Evolutionary conservation across 1,140 invertebrate genomes (phyloP).

Genomic region (Armadillidium nasatum): DNA sequence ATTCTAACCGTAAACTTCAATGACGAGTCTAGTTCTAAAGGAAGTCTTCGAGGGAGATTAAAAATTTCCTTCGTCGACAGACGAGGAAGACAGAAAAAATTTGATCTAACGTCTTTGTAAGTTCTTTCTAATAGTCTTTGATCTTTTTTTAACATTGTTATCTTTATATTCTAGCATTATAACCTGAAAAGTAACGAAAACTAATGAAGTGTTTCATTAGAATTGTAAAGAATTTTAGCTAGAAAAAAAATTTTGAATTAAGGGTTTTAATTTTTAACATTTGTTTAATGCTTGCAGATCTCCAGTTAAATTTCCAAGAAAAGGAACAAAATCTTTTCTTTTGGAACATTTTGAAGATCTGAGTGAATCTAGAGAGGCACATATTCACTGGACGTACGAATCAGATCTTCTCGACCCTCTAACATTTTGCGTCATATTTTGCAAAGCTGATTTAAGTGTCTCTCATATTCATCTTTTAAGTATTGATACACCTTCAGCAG

Average conservation of each 20-base stretch:
- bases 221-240: no score
- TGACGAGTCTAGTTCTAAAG: conserved; percentile 19
- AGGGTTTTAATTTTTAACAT: no score
- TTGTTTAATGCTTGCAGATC: conserved; percentile 14
- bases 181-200: no score
- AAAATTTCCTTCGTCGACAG: conserved; percentile 37
- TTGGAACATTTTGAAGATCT: conserved; percentile 34
- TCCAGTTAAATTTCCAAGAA: conserved; percentile 25
- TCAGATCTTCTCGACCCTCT: conserved; percentile 37
- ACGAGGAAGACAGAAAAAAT: conserved; percentile 35
- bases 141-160: no score
- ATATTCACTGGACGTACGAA: conserved; percentile 37
- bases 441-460: conserved; percentile 29
- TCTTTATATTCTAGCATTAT: no score
- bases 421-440: conserved; percentile 41
- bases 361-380: conserved; percentile 30
- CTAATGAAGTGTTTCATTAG: no score
- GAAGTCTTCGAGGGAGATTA: conserved; percentile 27
- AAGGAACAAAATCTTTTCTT: conserved; percentile 29
- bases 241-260: no score
- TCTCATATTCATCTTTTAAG: conserved; percentile 27
- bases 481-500: conserved; percentile 23
- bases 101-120: conserved; percentile 34
- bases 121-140: not conserved
- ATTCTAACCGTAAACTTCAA: conserved; percentile 29